Conservation (phyloP, 2,888 invertebrate species). For the Rhogogaster chlorosoma region DNA sequence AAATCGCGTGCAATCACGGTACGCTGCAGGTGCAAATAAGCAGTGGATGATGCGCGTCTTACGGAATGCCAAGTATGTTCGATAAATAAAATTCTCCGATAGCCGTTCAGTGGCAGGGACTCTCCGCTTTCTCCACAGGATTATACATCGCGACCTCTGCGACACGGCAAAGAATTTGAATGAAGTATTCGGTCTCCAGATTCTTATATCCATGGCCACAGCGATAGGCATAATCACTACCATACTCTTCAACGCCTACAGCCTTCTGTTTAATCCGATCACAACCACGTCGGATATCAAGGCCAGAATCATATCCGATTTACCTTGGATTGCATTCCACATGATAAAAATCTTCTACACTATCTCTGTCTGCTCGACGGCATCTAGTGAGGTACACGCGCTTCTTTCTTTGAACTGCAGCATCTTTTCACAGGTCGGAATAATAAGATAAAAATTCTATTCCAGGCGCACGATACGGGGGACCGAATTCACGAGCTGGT, state of each 20-base stretch:
- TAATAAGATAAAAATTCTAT: background rate
- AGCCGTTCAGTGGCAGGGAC: background rate
- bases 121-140: slow-evolving; percentile 48
- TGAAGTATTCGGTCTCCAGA: slow-evolving; percentile 49
- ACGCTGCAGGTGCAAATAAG: background rate
- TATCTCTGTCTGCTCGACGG: background rate
- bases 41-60: background rate
- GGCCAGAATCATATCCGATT: background rate
- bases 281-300: background rate
- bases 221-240: slow-evolving; percentile 52
- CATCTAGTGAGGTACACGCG: background rate
- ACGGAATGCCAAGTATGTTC: background rate
- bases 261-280: background rate
- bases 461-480: slow-evolving; percentile 65
- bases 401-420: background rate
- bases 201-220: slow-evolving; percentile 59
- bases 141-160: slow-evolving; percentile 48
- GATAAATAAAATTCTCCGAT: background rate
- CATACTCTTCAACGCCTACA: background rate
- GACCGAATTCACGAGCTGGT: slow-evolving; percentile 68
- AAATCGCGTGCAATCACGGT: background rate
- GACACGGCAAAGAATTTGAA: slow-evolving; percentile 27
- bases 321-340: background rate
- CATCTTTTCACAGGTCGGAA: background rate
- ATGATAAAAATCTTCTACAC: background rate